These are phyloP conservation scores for Gryllus longicercus DNA, from an alignment of 2,888 invertebrate genomes.

Conservation along the genomic window DNA sequence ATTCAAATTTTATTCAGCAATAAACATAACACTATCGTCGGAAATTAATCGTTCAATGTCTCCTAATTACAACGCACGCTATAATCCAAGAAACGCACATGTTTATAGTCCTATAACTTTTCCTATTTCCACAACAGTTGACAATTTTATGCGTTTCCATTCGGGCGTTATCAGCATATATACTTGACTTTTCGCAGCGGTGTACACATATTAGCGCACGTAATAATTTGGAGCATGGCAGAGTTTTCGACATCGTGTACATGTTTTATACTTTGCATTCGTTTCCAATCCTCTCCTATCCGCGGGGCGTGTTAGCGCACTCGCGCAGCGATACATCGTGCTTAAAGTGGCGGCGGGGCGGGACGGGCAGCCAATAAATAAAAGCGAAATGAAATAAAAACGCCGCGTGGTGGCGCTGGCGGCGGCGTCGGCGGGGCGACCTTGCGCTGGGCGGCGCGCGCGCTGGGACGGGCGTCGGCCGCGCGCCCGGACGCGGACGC, in stretches of 20 bases:
- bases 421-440: neutral
- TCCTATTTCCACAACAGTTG: neutral
- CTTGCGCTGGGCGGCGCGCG: neutral
- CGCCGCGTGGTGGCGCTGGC: neutral
- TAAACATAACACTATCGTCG: too few species aligned
- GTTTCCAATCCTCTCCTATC: neutral
- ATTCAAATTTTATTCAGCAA: too few species aligned
- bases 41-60: neutral
- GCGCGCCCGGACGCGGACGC: neutral
- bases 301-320: neutral
- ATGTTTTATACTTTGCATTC: slow-evolving; percentile 1
- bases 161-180: neutral
- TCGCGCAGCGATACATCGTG: neutral
- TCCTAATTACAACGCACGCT: neutral
- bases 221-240: neutral
- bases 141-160: slow-evolving; percentile 17
- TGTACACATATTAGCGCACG: slow-evolving; percentile 7
- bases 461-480: neutral
- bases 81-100: slow-evolving; percentile 10
- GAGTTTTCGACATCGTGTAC: neutral
- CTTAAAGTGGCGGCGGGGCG: neutral
- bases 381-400: neutral
- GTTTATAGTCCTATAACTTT: neutral
- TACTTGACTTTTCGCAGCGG: neutral
- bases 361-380: neutral